Percentiles rank a stretch among this genome's conserved stretches.
These are phyloP conservation scores for Zaprionus bogoriensis DNA, from an alignment of 2,888 invertebrate species.

Conservation along the genomic window DNA sequence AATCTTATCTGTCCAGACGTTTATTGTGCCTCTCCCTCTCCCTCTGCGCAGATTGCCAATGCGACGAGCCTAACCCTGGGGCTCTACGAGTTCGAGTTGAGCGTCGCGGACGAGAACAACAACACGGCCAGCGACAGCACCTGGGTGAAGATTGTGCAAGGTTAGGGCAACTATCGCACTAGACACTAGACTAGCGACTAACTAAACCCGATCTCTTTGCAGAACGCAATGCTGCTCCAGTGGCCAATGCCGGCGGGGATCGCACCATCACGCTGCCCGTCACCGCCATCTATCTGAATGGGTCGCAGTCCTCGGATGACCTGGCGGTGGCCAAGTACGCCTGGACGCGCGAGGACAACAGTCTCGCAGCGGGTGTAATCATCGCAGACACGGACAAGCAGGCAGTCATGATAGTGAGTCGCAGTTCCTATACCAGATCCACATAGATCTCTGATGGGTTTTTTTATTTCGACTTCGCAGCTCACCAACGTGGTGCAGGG, in stretches of 20 bases:
- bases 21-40: constrained; percentile 1
- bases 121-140: constrained; percentile 90
- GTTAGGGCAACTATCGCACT: constrained; percentile 83
- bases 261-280: constrained; percentile 90
- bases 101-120: constrained; percentile 92
- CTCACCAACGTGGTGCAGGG: constrained; percentile 93
- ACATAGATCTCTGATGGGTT: not conserved
- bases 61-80: constrained; percentile 92
- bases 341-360: constrained; percentile 90
- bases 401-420: constrained; percentile 88
- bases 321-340: constrained; percentile 92
- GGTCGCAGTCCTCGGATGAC: constrained; percentile 93
- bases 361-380: constrained; percentile 92
- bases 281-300: constrained; percentile 91
- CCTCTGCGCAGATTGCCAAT: constrained; percentile 85
- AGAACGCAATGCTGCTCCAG: constrained; percentile 95
- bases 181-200: too few relatives aligned
- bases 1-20: constrained; percentile 22
- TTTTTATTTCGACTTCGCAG: constrained; percentile 81
- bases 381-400: constrained; percentile 90
- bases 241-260: constrained; percentile 94
- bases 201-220: not conserved
- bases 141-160: constrained; percentile 91
- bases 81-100: constrained; percentile 90
- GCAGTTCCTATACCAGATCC: not conserved